Conservation (phyloP, 2,113 vertebrate genomes). For the Grammomys dolichurus region DNA sequence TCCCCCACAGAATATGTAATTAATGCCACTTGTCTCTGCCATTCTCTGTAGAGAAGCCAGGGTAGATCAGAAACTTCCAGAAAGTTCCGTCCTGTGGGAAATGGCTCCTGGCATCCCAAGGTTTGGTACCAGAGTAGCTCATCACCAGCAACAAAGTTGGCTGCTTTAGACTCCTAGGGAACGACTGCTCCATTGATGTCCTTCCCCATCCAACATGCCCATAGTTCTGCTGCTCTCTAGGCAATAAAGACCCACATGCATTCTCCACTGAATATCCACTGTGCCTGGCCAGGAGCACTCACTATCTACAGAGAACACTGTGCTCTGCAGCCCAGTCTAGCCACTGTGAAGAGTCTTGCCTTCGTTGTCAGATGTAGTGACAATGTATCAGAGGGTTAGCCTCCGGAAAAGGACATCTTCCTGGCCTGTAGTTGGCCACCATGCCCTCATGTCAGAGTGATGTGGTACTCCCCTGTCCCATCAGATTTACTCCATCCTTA, state of each 20-base stretch:
- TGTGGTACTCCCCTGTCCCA: accelerated
- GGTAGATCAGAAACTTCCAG: background rate
- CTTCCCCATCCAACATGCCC: background rate
- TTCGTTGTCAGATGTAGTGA: background rate
- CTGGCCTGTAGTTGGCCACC: too few species aligned
- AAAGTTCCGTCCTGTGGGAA: background rate
- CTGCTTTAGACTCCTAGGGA: too few species aligned
- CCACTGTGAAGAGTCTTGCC: background rate
- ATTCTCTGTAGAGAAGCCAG: background rate
- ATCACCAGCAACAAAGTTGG: accelerated
- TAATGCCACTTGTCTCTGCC: background rate
- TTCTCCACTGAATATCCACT: background rate
- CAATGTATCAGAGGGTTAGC: background rate
- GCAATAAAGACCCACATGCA: too few species aligned
- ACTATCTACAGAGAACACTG: background rate
- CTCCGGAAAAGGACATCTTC: background rate
- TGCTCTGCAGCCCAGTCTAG: background rate
- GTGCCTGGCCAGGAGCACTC: accelerated
- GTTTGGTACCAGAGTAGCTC: background rate
- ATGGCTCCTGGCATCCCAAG: background rate
- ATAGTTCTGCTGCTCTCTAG: accelerated
- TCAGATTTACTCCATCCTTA: accelerated
- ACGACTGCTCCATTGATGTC: background rate
- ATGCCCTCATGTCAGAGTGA: background rate
- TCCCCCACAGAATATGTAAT: accelerated